A percentile compares a stretch with the other conserved stretches of the same genome.
Conservation (phyloP, 2,888 invertebrate genomes). For the Drosophila formosana region DNA sequence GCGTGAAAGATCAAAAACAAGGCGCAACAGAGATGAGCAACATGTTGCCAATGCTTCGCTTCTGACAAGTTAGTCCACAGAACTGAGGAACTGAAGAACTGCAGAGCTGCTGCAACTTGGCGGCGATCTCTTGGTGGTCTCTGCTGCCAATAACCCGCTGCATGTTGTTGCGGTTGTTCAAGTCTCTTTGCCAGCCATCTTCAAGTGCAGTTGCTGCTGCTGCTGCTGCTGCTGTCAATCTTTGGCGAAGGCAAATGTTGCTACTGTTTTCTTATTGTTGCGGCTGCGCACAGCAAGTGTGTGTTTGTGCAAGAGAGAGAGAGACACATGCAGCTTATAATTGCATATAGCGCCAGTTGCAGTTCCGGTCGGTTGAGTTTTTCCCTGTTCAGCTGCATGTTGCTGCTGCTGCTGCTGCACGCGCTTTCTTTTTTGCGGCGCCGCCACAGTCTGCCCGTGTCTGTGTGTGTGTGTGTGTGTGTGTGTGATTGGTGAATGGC, state of each 20-base stretch:
- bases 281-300: conserved; percentile 4
- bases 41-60: conserved; percentile 57
- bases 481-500: conserved; percentile 78
- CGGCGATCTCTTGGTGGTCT: conserved; percentile 59
- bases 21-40: conserved; percentile 61
- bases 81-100: conserved; percentile 14
- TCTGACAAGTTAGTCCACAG: conserved; percentile 56
- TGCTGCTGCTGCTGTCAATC: conserved; percentile 66
- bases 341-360: conserved; percentile 82
- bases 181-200: conserved; percentile 33
- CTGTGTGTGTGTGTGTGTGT: conserved; percentile 43
- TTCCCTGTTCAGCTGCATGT: conserved; percentile 38
- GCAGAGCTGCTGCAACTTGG: conserved; percentile 42
- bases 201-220: conserved; percentile 43
- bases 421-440: conserved; percentile 80
- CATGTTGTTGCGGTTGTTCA: conserved; percentile 2
- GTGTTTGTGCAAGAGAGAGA: not conserved
- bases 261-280: conserved; percentile 71
- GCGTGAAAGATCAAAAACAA: conserved; percentile 61
- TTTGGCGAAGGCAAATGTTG: conserved; percentile 76
- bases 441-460: conserved; percentile 43
- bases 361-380: conserved; percentile 82
- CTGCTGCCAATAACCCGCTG: conserved; percentile 35
- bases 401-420: conserved; percentile 65
- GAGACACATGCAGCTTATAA: conserved; percentile 55